Evolutionary conservation across 2,113 vertebrate genomes (phyloP), one percentile per base, ranked within the genome.

Genomic region (Lampris incognitus): DNA sequence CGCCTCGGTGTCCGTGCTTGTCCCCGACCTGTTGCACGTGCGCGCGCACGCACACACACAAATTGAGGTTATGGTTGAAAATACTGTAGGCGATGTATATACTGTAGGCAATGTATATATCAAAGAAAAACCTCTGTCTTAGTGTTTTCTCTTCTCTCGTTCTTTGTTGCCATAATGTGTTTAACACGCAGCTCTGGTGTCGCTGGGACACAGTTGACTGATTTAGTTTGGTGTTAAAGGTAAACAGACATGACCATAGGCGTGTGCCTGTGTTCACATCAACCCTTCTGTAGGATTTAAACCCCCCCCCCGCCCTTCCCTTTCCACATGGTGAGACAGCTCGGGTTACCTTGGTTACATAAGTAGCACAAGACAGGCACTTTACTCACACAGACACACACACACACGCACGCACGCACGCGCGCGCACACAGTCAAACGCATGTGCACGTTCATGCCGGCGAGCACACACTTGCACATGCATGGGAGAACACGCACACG

Each of bases 321-420:
- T 60, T 59, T 54, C 3, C 13, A 74, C 74, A 57, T 46, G 41
- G 64, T 8, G 54, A 60, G 79, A 62, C 55, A 72, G 75, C 72
- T 85, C 79, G 65, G 75, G 79, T 81, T 87, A 64, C 82, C 64
- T 48, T 48, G 57, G 68, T 81, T 89, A 64, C 83, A 73, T 82
- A 85, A 74, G 63, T 1, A 1, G 48, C 41, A 81, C 76, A 59
- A 72, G 52, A 56, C 63, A 66, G 44, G 36, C 66, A 57, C 65
- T 60, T 42, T 3, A 66, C 66, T 38, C 5, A 58, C 36, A 68
- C n/a, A 58, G 52, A 36, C 57, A 57, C 55, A 50, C 36, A 65
- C 64, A 60, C 13, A 63, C 39, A 40, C 4, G 60, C 62, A 58
- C 68, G 50, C 48, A 63, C 46, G 7, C 44, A 6, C n/a, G n/a